These are phyloP conservation scores for Lycopodina hypogea DNA, from an alignment of 37 sponge, comb jelly and placozoan species.

Conservation along the genomic window DNA sequence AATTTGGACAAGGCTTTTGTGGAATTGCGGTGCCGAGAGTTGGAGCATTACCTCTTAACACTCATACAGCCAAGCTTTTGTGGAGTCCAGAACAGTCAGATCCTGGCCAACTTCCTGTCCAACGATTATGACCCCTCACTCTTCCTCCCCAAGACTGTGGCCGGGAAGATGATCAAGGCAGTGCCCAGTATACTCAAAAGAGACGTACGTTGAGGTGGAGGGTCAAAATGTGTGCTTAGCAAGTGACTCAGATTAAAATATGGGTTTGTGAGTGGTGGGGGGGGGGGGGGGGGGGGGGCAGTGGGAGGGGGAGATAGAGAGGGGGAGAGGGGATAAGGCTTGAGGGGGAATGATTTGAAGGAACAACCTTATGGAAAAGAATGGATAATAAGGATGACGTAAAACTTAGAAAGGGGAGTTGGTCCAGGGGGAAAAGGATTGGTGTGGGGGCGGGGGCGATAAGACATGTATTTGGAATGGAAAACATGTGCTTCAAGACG, in stretches of 20 bases:
- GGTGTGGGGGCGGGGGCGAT: no score
- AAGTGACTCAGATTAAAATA: no score
- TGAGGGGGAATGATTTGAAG: no score
- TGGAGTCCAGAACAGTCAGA: conserved; percentile 18
- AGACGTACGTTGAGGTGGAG: conserved; percentile 41
- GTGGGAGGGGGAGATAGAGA: no score
- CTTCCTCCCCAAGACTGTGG: conserved; percentile 49
- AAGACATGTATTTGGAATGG: no score
- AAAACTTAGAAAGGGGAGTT: neutral
- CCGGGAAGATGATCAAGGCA: conserved; percentile 37
- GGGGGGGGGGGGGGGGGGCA: no score
- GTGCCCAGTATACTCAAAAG: conserved; percentile 46
- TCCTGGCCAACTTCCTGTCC: conserved; percentile 47
- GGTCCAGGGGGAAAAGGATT: no score
- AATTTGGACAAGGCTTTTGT: conserved; percentile 60
- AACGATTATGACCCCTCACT: conserved; percentile 36
- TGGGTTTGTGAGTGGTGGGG: no score
- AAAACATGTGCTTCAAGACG: no score
- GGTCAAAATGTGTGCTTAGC: neutral
- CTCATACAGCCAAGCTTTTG: neutral
- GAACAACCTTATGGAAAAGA: no score
- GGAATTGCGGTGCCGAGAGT: conserved; percentile 39
- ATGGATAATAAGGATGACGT: no score
- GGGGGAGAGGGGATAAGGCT: no score
- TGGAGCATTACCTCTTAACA: conserved; percentile 40